Conservation (phyloP, 2,888 invertebrate genomes). For the Drosophila meridionalis region DNA sequence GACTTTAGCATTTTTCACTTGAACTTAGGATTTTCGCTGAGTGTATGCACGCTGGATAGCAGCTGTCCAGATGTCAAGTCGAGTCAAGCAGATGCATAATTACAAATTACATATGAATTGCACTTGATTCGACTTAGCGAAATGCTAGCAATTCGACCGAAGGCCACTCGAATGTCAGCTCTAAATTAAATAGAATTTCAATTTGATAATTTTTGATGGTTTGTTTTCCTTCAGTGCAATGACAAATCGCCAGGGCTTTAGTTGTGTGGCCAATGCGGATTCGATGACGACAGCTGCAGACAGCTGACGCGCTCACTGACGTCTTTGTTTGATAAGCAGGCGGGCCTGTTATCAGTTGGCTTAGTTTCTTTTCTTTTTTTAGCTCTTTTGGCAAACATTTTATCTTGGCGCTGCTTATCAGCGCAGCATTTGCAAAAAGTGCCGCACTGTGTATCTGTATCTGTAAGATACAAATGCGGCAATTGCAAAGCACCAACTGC, state of each 20-base stretch:
- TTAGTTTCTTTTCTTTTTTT: constrained; percentile 8
- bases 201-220: constrained; percentile 3
- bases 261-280: constrained; percentile 13
- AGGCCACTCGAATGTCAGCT: constrained; percentile 39
- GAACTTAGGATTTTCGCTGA: constrained; percentile 8
- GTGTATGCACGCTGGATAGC: constrained; percentile 23
- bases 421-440: constrained; percentile 55
- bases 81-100: constrained; percentile 55
- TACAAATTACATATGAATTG: constrained; percentile 72
- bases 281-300: constrained; percentile 41
- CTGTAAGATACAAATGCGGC: constrained; percentile 76
- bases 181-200: constrained; percentile 70
- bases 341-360: constrained; percentile 11
- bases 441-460: constrained; percentile 54
- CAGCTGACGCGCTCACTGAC: constrained; percentile 41
- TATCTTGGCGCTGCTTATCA: constrained; percentile 53
- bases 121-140: constrained; percentile 39
- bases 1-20: not conserved
- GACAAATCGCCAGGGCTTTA: constrained; percentile 30
- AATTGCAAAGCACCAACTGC: constrained; percentile 44
- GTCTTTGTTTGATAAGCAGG: constrained; percentile 46
- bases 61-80: constrained; percentile 12
- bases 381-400: constrained; percentile 61
- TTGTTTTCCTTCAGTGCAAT: constrained; percentile 35
- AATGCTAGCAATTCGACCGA: constrained; percentile 29